Evolutionary conservation across 2,797 vertebrate genomes (phyloP).

Genomic region (Antennarius maculatus): DNA sequence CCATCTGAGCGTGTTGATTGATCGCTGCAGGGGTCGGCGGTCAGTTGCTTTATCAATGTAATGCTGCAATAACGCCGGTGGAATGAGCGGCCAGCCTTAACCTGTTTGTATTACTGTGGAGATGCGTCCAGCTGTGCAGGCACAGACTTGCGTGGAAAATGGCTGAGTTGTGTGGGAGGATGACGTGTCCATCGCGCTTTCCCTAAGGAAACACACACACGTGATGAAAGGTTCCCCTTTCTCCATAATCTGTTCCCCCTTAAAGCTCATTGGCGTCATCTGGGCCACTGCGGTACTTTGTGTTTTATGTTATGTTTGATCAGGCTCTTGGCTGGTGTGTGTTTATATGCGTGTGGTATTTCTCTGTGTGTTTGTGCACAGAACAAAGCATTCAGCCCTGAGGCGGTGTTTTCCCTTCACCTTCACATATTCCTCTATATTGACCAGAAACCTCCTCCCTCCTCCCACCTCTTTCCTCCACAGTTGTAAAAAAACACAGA

Average conservation of each 20-base stretch:
- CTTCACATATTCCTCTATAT: slow-evolving; percentile 20
- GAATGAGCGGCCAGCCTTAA: slow-evolving; percentile 66
- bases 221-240: slow-evolving; percentile 38
- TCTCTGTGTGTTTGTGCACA: slow-evolving; percentile 19
- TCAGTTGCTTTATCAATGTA: slow-evolving; percentile 53
- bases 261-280: slow-evolving; percentile 43
- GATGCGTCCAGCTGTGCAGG: slow-evolving; percentile 50
- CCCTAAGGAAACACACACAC: slow-evolving; percentile 36
- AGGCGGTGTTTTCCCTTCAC: slow-evolving; percentile 8
- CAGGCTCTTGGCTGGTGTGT: slow-evolving; percentile 35
- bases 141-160: slow-evolving; percentile 30
- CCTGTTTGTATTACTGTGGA: slow-evolving; percentile 31
- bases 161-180: slow-evolving; percentile 21
- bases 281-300: slow-evolving; percentile 39
- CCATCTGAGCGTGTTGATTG: slow-evolving; percentile 44
- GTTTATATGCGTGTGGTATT: slow-evolving; percentile 27
- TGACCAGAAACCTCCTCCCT: slow-evolving; percentile 19
- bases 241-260: slow-evolving; percentile 14
- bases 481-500: slow-evolving; percentile 53
- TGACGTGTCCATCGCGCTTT: slow-evolving; percentile 38
- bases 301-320: slow-evolving; percentile 53
- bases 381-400: slow-evolving; percentile 21
- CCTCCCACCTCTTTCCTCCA: neutral
- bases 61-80: slow-evolving; percentile 56
- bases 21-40: slow-evolving; percentile 38